Conservation (phyloP, 1,140 invertebrate species). For the Bombus sibiricus region DNA sequence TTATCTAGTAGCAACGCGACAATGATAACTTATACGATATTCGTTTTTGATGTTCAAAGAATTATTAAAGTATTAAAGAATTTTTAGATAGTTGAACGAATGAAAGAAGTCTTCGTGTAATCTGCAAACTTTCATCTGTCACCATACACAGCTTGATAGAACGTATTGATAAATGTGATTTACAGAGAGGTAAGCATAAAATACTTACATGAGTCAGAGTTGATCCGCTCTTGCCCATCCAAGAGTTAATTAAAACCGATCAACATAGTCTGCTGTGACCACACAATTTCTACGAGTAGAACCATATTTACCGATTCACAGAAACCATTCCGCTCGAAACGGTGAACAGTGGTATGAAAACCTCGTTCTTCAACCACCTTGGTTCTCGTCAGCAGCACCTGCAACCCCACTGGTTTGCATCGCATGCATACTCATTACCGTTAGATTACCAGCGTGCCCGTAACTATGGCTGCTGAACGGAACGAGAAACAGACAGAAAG, state of each 20-base stretch:
- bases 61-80: too few species aligned
- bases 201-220: background rate
- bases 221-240: background rate
- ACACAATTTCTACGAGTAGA: background rate
- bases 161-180: background rate
- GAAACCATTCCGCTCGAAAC: background rate
- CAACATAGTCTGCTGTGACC: background rate
- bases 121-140: background rate
- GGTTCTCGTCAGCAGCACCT: slow-evolving; percentile 16
- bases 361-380: background rate
- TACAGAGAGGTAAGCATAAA: background rate
- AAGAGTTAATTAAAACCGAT: background rate
- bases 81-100: background rate
- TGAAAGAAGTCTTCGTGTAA: background rate
- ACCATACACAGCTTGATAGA: background rate
- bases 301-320: background rate
- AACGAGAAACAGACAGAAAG: background rate
- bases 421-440: slow-evolving; percentile 33
- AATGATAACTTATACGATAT: too few species aligned
- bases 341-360: background rate
- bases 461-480: background rate
- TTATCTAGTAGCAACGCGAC: too few species aligned
- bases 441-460: slow-evolving; percentile 11
- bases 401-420: slow-evolving; percentile 21
- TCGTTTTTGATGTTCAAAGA: too few species aligned